Percentiles rank a stretch among this genome's conserved stretches.
Conservation (phyloP, 2,888 invertebrate species). For the Tetramorium bicarinatum region DNA sequence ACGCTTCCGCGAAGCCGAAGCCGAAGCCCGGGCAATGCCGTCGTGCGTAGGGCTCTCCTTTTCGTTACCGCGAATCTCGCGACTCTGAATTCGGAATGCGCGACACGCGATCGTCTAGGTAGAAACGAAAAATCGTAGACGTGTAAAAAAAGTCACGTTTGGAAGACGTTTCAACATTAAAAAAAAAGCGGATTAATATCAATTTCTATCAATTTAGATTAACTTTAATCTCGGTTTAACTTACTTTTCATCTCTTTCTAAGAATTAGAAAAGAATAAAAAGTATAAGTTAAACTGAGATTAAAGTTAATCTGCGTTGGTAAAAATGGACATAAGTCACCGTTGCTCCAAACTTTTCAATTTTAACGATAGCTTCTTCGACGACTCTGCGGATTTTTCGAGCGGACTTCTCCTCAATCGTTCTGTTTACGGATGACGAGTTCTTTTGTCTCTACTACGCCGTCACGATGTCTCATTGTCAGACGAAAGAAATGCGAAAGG, state of each 20-base stretch:
- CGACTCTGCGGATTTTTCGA: background rate
- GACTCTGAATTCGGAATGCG: background rate
- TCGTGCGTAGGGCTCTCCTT: background rate
- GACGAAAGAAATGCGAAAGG: background rate
- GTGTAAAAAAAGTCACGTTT: background rate
- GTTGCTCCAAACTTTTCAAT: background rate
- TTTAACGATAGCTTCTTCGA: background rate
- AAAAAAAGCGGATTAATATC: background rate
- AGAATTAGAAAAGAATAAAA: too few relatives aligned
- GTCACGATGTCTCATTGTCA: background rate
- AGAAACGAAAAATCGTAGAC: background rate
- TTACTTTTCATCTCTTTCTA: too few relatives aligned
- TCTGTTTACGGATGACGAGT: background rate
- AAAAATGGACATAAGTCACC: background rate
- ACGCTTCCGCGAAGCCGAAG: constrained; percentile 68
- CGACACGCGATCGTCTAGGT: constrained; percentile 22
- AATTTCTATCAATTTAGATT: too few relatives aligned
- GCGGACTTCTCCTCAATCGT: background rate
- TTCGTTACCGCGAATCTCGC: constrained; percentile 13
- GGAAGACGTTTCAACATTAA: background rate
- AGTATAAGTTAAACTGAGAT: too few relatives aligned
- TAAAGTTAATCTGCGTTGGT: too few relatives aligned
- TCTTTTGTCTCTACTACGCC: background rate
- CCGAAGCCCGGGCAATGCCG: constrained; percentile 25
- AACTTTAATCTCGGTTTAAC: too few relatives aligned